phyloP scores from a whole-genome alignment of 2,888 invertebrate genomes.

The Drosophila birchii region DNA sequence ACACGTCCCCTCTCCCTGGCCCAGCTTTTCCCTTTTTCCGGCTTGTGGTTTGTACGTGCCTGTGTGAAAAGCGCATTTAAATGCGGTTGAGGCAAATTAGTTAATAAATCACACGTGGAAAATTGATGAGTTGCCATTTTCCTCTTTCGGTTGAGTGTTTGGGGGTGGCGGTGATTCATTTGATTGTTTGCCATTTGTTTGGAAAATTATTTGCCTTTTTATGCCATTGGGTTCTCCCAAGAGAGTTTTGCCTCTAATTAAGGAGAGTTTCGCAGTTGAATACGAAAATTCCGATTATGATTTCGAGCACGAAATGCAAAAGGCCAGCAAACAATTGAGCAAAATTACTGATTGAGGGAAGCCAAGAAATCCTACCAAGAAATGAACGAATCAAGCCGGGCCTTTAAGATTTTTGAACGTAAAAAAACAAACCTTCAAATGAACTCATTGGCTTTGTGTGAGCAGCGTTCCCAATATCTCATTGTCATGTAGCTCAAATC shows the following conservation, averaged over 20 bases:
- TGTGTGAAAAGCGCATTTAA: conserved; percentile 72
- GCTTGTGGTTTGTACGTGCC: conserved; percentile 64
- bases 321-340: conserved; percentile 26
- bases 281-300: conserved; percentile 38
- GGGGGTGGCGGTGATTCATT: conserved; percentile 27
- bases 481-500: conserved; percentile 74
- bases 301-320: conserved; percentile 33
- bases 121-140: conserved; percentile 76
- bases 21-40: conserved; percentile 11
- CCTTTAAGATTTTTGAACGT: conserved; percentile 18
- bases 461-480: conserved; percentile 61
- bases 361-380: conserved; percentile 15
- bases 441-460: conserved; percentile 72
- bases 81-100: conserved; percentile 76
- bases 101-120: conserved; percentile 78
- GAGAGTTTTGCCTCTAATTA: conserved; percentile 31
- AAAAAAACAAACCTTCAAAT: conserved; percentile 42
- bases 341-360: conserved; percentile 26
- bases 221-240: conserved; percentile 39
- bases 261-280: conserved; percentile 40
- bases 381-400: conserved; percentile 26
- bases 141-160: conserved; percentile 26
- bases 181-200: conserved; percentile 54
- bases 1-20: background rate
- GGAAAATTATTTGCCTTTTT: conserved; percentile 60